These are phyloP conservation scores for Drosophila seguyi DNA, from an alignment of 1,140 invertebrate genomes.

Conservation along the genomic window DNA sequence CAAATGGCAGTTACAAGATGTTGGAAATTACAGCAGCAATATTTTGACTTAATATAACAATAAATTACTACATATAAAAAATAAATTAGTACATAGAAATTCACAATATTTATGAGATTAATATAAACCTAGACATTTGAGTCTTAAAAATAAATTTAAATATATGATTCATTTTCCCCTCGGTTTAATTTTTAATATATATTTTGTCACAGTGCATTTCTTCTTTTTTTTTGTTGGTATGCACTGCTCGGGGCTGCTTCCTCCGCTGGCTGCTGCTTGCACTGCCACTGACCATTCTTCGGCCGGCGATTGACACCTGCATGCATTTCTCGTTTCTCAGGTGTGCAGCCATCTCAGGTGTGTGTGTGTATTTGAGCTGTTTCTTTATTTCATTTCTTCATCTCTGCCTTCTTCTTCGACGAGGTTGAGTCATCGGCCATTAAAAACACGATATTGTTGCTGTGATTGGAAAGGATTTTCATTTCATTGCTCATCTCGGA, in stretches of 20 bases:
- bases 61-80: too few relatives aligned
- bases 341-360: constrained; percentile 75
- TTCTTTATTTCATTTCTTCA: constrained; percentile 81
- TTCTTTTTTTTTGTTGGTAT: constrained; percentile 34
- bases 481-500: constrained; percentile 54
- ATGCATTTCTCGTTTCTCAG: constrained; percentile 84
- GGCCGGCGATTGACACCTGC: constrained; percentile 79
- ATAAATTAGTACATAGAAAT: background rate
- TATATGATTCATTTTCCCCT: fast-evolving
- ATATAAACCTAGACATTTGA: background rate
- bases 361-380: constrained; percentile 46
- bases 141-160: background rate
- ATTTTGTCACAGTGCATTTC: constrained; percentile 21
- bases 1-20: background rate
- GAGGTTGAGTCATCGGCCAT: constrained; percentile 78
- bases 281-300: constrained; percentile 69
- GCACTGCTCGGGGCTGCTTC: constrained; percentile 41
- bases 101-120: background rate
- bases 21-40: background rate
- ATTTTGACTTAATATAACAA: too few relatives aligned
- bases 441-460: constrained; percentile 69
- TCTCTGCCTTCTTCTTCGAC: constrained; percentile 45
- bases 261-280: constrained; percentile 29
- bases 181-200: background rate
- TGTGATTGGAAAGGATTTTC: constrained; percentile 72